Conservation (phyloP, 2,888 invertebrate species). For the Mycalesis mineus region DNA sequence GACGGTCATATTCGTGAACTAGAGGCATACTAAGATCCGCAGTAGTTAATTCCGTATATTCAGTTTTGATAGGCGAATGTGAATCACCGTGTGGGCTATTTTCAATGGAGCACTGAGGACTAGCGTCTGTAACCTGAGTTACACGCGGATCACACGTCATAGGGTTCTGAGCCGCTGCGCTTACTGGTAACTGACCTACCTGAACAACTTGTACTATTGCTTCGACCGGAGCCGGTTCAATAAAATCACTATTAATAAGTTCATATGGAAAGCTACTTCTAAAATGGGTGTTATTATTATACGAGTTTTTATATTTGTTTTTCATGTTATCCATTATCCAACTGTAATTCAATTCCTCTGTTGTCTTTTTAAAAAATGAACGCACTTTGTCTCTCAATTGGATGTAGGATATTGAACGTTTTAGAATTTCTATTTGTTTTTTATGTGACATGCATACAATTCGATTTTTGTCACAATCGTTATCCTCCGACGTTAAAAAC, state of each 20-base stretch:
- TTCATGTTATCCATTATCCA: constrained; percentile 39
- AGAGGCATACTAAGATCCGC: constrained; percentile 61
- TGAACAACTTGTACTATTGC: constrained; percentile 79
- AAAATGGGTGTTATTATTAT: constrained; percentile 14
- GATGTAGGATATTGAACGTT: constrained; percentile 46
- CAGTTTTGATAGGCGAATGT: constrained; percentile 58
- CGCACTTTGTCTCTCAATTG: constrained; percentile 55
- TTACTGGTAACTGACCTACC: constrained; percentile 70
- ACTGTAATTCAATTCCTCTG: constrained; percentile 45
- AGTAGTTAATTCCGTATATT: constrained; percentile 70
- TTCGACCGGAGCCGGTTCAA: constrained; percentile 69
- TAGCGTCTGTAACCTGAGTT: constrained; percentile 66
- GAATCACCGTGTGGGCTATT: constrained; percentile 57
- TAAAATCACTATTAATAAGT: constrained; percentile 77
- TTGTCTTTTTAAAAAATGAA: constrained; percentile 55
- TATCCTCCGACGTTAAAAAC: constrained; percentile 58
- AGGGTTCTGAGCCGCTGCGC: constrained; percentile 68
- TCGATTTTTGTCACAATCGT: constrained; percentile 33
- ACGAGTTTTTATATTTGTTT: constrained; percentile 26
- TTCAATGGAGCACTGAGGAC: constrained; percentile 66
- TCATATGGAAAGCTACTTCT: constrained; percentile 55
- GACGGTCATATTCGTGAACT: constrained; percentile 53
- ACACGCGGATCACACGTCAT: constrained; percentile 70
- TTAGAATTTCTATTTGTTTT: constrained; percentile 42
- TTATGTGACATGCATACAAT: constrained; percentile 30